Conservation (phyloP, 2,797 vertebrate genomes). For the Botia almorhae region DNA sequence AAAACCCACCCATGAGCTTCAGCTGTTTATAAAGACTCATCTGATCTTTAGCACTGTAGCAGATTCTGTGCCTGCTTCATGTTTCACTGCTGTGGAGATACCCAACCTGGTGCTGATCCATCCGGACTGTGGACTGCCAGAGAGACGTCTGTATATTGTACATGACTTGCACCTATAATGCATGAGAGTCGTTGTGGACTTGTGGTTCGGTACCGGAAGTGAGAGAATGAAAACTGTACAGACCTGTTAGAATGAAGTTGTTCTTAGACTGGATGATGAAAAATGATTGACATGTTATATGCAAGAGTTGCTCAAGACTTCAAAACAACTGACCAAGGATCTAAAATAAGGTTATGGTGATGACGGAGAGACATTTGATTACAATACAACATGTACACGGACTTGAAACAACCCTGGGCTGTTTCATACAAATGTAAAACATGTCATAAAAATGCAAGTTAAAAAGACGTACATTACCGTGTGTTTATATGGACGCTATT, state of each 20-base stretch:
- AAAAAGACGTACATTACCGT: conserved; percentile 28
- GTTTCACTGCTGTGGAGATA: conserved; percentile 79
- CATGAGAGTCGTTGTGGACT: conserved; percentile 53
- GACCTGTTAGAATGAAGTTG: conserved; percentile 17
- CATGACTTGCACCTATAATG: conserved; percentile 54
- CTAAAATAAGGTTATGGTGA: not conserved
- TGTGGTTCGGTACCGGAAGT: conserved; percentile 19
- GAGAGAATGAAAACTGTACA: conserved; percentile 30
- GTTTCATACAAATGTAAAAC: conserved; percentile 45
- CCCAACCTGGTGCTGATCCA: conserved; percentile 80
- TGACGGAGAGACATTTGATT: not conserved
- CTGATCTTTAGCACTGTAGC: conserved; percentile 63
- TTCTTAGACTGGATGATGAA: conserved; percentile 11
- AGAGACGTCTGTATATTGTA: conserved; percentile 62
- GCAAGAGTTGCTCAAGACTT: not conserved
- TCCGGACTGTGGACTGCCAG: conserved; percentile 67
- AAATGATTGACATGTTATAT: conserved; percentile 8
- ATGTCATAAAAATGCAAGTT: conserved; percentile 40
- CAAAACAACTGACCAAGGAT: conserved; percentile 1
- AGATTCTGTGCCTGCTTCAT: conserved; percentile 74
- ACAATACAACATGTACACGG: conserved; percentile 24
- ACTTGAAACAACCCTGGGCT: conserved; percentile 8
- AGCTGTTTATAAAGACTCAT: conserved; percentile 27
- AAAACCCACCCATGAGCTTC: conserved; percentile 31
- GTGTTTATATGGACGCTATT: conserved; percentile 47